These are phyloP conservation scores for Nycticorax nycticorax DNA, from an alignment of 2,113 vertebrate genomes.

Conservation along the genomic window DNA sequence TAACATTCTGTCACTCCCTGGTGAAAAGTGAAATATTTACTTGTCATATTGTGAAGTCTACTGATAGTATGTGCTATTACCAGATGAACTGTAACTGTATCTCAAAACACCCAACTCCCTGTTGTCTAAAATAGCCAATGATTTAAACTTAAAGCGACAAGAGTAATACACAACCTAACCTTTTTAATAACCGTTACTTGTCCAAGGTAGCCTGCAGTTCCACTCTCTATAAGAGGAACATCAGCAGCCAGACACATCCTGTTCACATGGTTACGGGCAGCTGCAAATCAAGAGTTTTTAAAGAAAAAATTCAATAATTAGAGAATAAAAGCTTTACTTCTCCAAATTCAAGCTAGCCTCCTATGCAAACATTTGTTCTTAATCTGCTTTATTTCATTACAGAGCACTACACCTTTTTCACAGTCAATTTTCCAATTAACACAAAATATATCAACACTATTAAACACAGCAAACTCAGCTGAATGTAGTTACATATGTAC, in stretches of 20 bases:
- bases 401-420: not conserved
- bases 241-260: slow-evolving; percentile 98
- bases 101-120: not conserved
- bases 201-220: slow-evolving; percentile 97
- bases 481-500: not conserved
- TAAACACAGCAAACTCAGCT: not conserved
- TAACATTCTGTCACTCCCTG: slow-evolving; percentile 97
- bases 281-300: slow-evolving; percentile 69
- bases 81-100: not conserved
- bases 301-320: not conserved
- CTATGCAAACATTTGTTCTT: not conserved
- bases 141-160: not conserved
- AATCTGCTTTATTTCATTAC: not conserved
- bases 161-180: slow-evolving; percentile 69
- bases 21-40: slow-evolving; percentile 21
- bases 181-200: slow-evolving; percentile 99
- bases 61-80: not conserved
- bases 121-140: not conserved
- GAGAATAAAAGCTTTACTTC: not conserved
- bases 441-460: not conserved
- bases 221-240: slow-evolving; percentile 95
- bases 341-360: not conserved
- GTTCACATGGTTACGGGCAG: slow-evolving; percentile 97
- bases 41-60: not conserved
- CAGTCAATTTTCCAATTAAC: not conserved